Evolutionary conservation across 2,113 vertebrate species (phyloP), one percentile per base, ranked within the genome.

Genomic region (Mesocricetus auratus): DNA sequence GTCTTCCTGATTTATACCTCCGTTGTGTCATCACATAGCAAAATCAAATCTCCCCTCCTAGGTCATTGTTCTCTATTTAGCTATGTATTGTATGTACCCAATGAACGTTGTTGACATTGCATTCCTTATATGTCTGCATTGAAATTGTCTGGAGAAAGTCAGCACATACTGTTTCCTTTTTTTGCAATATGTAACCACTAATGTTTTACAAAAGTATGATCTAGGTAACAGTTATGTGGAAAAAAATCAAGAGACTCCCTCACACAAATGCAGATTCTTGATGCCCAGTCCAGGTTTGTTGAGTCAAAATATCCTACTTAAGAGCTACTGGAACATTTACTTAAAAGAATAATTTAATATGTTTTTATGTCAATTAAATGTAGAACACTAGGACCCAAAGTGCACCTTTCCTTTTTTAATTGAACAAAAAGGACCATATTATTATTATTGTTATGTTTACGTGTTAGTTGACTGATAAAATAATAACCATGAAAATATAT

Each of bases 61-160:
- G 62, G 33, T 90, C 56, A 73, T 86, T 93, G 15, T 73, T 91
- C 69, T 90, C 62, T 83, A 39, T 95, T 96, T 93, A 31, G 5
- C 16, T 92, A 5, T 69, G 36, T 94, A 69, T 36, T 5, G 15
- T 86, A 78, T 13, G 12, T 66, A 87, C 17, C 13, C 21, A 83
- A 58, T 89, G 91, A 92, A 64, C 45, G 68, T 60, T 90, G 26
- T n/a, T 74, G 75, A 85, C 26, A 68, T 82, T 92, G 29, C 10
- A 88, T 77, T 95, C 42, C 17, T 74, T 85, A 26, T 29, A 10
- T 88, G 47, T 16, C 56, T 5, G 4, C 7, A 53, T 91, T 39
- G 7, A 60, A 91, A 71, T 79, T 95, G 26, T 96, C 47, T 88
- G 42, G 29, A 39, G 93, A 42, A 95, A 92, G 87, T 93, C 42